Conservation (phyloP, 2,113 vertebrate genomes). For the Bubo scandiacus region DNA sequence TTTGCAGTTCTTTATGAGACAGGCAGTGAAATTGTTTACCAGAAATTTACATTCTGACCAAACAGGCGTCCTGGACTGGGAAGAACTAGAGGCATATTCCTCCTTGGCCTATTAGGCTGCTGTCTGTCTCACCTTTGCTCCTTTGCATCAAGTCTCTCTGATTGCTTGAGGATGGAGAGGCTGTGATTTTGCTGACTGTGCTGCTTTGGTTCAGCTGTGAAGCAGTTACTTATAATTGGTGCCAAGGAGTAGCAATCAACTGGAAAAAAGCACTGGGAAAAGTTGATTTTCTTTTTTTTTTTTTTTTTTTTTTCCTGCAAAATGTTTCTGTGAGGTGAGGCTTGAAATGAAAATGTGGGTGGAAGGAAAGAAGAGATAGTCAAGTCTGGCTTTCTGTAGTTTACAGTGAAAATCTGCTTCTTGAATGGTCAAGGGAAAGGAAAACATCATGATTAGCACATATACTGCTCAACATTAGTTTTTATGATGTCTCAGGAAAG, state of each 20-base stretch:
- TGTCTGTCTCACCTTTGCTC: slow-evolving; percentile 53
- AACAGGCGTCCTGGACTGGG: neutral
- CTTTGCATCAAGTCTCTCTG: slow-evolving; percentile 7
- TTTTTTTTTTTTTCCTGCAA: neutral
- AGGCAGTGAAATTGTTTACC: slow-evolving; percentile 15
- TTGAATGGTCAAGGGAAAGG: neutral
- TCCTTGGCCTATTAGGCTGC: slow-evolving; percentile 28
- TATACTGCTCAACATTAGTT: neutral
- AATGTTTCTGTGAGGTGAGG: slow-evolving; percentile 27
- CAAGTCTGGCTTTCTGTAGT: neutral
- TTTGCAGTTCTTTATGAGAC: neutral
- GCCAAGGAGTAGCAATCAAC: slow-evolving; percentile 36
- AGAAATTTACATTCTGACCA: slow-evolving; percentile 36
- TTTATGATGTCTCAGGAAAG: neutral
- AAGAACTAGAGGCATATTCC: slow-evolving; percentile 6
- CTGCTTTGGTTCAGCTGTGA: slow-evolving; percentile 25
- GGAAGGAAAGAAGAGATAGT: neutral
- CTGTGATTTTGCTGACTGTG: slow-evolving; percentile 32
- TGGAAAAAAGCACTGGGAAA: neutral
- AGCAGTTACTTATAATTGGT: slow-evolving; percentile 59
- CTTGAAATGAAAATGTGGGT: slow-evolving; percentile 41
- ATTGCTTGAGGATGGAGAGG: slow-evolving; percentile 17
- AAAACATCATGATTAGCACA: neutral
- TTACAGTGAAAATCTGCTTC: neutral
- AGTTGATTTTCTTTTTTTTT: neutral